Conservation (phyloP, 2,888 invertebrate genomes). For the Operophtera brumata region DNA sequence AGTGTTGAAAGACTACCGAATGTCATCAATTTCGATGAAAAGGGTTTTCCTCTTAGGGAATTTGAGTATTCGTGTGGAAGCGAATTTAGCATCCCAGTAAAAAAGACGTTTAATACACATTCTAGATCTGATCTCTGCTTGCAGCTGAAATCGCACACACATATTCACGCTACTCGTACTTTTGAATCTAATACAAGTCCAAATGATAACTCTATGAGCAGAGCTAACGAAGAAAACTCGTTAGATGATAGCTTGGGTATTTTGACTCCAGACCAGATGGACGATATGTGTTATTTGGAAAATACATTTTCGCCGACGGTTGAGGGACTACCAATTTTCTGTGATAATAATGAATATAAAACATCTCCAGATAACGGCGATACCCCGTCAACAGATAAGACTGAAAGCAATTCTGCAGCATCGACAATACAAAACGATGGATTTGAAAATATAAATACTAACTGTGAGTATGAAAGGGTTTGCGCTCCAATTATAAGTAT, state of each 20-base stretch:
- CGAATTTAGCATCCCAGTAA: slow-evolving; percentile 55
- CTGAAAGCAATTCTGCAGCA: slow-evolving; percentile 76
- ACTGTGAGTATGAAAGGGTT: slow-evolving; percentile 40
- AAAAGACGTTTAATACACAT: slow-evolving; percentile 66
- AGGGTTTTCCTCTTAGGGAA: slow-evolving; percentile 62
- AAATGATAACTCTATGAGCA: slow-evolving; percentile 70
- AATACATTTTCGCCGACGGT: slow-evolving; percentile 84
- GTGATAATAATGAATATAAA: slow-evolving; percentile 68
- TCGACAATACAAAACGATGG: slow-evolving; percentile 76
- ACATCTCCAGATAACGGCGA: slow-evolving; percentile 74
- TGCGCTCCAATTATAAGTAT: slow-evolving; percentile 56
- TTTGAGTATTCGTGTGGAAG: slow-evolving; percentile 76
- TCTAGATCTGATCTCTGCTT: slow-evolving; percentile 73
- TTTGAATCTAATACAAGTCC: slow-evolving; percentile 70
- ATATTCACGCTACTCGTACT: slow-evolving; percentile 44
- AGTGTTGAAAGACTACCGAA: slow-evolving; percentile 67
- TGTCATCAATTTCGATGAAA: slow-evolving; percentile 71
- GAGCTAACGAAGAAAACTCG: slow-evolving; percentile 87
- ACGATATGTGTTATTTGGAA: slow-evolving; percentile 83
- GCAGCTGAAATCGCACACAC: slow-evolving; percentile 66
- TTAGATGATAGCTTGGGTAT: slow-evolving; percentile 93
- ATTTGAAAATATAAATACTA: slow-evolving; percentile 55
- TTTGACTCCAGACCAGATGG: slow-evolving; percentile 94
- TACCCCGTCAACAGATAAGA: slow-evolving; percentile 80
- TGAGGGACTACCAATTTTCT: slow-evolving; percentile 81